phyloP scores from a whole-genome alignment of 2,797 vertebrate genomes.

The Crocodylus rhombifer region DNA sequence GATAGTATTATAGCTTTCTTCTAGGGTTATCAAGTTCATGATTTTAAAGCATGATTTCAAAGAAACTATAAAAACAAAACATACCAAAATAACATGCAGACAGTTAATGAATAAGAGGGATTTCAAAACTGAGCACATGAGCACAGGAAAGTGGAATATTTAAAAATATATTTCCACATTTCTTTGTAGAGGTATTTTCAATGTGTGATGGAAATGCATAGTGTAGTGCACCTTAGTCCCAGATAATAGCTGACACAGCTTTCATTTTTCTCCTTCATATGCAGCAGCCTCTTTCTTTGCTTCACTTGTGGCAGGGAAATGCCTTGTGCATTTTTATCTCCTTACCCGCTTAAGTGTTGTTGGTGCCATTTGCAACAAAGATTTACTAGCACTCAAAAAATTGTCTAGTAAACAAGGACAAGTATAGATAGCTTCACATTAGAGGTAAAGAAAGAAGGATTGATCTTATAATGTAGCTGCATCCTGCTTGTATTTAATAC shows the following conservation, averaged over 20 bases:
- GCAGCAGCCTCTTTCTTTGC: conserved; percentile 78
- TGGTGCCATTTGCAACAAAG: conserved; percentile 2
- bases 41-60: conserved; percentile 84
- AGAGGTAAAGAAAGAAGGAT: background rate
- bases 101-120: conserved; percentile 80
- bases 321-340: conserved; percentile 76
- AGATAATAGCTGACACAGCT: conserved; percentile 80
- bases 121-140: conserved; percentile 66
- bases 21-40: conserved; percentile 72
- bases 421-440: background rate
- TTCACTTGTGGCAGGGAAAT: conserved; percentile 81
- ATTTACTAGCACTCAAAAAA: conserved; percentile 33
- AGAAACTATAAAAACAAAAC: conserved; percentile 78
- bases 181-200: conserved; percentile 58
- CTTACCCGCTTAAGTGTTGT: conserved; percentile 79
- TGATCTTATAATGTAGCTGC: background rate
- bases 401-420: background rate
- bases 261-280: conserved; percentile 80
- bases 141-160: conserved; percentile 20
- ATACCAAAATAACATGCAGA: conserved; percentile 85
- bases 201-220: conserved; percentile 74
- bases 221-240: conserved; percentile 71
- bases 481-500: background rate
- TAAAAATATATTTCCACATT: conserved; percentile 60
- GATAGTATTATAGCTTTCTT: conserved; percentile 78